These are phyloP conservation scores for Caretta caretta DNA, from an alignment of 2,113 vertebrate genomes.

Conservation along the genomic window DNA sequence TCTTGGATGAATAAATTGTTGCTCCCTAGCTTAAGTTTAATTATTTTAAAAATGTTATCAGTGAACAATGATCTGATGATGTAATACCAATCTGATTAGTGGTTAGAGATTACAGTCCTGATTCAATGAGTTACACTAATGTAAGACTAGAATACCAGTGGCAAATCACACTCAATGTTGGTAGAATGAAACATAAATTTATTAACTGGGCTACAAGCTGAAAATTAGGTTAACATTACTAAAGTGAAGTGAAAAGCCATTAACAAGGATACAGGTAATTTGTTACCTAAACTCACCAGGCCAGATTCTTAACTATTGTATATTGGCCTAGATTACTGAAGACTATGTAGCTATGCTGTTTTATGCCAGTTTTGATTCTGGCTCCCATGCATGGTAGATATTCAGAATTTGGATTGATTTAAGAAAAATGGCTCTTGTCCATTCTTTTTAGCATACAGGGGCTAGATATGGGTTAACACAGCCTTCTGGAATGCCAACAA, in stretches of 20 bases:
- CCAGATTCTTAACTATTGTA: accelerated
- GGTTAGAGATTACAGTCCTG: not conserved
- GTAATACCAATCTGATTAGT: not conserved
- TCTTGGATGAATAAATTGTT: not conserved
- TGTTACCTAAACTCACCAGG: not conserved
- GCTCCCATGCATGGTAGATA: accelerated
- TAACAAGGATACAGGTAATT: not conserved
- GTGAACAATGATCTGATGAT: not conserved
- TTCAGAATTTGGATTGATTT: not conserved
- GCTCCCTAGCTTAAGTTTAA: not conserved
- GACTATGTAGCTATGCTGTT: not conserved
- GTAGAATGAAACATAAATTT: not conserved
- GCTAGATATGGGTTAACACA: constrained; percentile 10
- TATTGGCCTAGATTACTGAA: not conserved
- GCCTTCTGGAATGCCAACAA: not conserved
- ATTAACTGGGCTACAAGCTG: accelerated
- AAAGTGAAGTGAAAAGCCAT: not conserved
- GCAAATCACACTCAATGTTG: not conserved
- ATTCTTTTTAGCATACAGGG: not conserved
- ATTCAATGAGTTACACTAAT: accelerated
- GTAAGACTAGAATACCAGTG: not conserved
- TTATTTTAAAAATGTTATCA: not conserved
- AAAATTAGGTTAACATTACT: not conserved
- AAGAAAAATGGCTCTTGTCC: accelerated
- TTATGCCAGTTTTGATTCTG: not conserved